Percentiles rank a stretch among this genome's conserved stretches.
These are phyloP conservation scores for Dasysyrphus tricinctus DNA, from an alignment of 2,888 invertebrate genomes.

Conservation along the genomic window DNA sequence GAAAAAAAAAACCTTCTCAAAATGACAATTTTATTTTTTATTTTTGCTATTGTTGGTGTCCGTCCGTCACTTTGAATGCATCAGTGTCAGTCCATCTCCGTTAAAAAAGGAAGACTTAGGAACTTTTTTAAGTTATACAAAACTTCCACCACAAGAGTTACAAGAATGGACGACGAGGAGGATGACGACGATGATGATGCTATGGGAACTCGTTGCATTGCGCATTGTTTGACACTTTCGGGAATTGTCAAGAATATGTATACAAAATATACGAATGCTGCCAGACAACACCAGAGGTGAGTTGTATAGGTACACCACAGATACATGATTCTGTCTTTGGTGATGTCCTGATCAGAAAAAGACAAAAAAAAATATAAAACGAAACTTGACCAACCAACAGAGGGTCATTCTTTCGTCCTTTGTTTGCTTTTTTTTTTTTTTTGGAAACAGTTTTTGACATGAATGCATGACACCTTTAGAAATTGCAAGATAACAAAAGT, in stretches of 20 bases:
- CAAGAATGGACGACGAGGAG: slow-evolving; percentile 21
- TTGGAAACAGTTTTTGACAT: slow-evolving; percentile 64
- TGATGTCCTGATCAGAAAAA: slow-evolving; percentile 13
- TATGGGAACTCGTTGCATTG: slow-evolving; percentile 71
- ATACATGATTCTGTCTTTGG: slow-evolving; percentile 47
- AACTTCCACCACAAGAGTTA: slow-evolving; percentile 37
- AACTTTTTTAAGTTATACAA: slow-evolving; percentile 16
- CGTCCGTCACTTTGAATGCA: slow-evolving; percentile 58
- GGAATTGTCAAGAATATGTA: slow-evolving; percentile 66
- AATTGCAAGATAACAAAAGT: slow-evolving; percentile 73
- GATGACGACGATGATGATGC: slow-evolving; percentile 39
- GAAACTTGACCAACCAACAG: slow-evolving; percentile 62
- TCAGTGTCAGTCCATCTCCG: slow-evolving; percentile 54
- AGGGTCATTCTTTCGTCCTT: neutral
- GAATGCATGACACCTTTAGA: slow-evolving; percentile 72
- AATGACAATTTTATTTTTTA: slow-evolving; percentile 26
- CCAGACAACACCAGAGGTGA: slow-evolving; percentile 34
- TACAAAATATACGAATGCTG: slow-evolving; percentile 29
- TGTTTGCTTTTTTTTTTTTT: slow-evolving; percentile 28
- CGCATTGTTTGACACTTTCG: slow-evolving; percentile 72
- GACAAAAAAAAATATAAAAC: neutral
- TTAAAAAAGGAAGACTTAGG: neutral
- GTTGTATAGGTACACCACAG: slow-evolving; percentile 34
- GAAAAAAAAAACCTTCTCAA: slow-evolving; percentile 18
- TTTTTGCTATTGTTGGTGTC: slow-evolving; percentile 2